Conservation (phyloP, 2,888 invertebrate genomes). For the Drosophila neonasuta region DNA sequence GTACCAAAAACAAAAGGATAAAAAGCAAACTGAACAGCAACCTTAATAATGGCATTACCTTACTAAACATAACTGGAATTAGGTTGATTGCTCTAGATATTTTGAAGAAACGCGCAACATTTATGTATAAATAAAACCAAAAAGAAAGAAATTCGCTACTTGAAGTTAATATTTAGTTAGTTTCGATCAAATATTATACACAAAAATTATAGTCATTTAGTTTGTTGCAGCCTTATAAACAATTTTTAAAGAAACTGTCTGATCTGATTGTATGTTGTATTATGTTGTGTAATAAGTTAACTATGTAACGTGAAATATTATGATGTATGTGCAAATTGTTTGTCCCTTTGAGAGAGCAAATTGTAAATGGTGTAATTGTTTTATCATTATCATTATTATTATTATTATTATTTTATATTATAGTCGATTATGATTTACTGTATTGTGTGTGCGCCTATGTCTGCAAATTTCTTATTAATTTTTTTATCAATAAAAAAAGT, state of each 20-base stretch:
- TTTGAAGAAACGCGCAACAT: conserved; percentile 57
- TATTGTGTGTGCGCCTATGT: conserved; percentile 37
- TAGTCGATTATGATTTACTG: conserved; percentile 25
- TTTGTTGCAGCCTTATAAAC: conserved; percentile 47
- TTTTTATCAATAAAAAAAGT: not conserved
- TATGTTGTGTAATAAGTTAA: conserved; percentile 64
- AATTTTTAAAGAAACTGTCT: conserved; percentile 54
- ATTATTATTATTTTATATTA: conserved; percentile 24
- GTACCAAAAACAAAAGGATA: conserved; percentile 54
- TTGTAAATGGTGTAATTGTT: conserved; percentile 55
- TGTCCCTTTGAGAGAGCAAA: conserved; percentile 47
- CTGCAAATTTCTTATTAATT: conserved; percentile 34
- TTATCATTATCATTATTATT: conserved; percentile 10
- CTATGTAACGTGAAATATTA: conserved; percentile 46
- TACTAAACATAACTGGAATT: conserved; percentile 12
- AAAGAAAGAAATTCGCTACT: conserved; percentile 53
- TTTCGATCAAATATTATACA: conserved; percentile 34
- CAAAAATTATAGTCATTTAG: conserved; percentile 50
- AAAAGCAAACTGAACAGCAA: conserved; percentile 53
- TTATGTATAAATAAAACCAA: conserved; percentile 62
- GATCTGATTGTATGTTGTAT: conserved; percentile 60
- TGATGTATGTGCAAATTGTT: conserved; percentile 53
- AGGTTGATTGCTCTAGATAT: conserved; percentile 28
- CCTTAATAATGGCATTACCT: conserved; percentile 14
- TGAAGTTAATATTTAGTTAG: conserved; percentile 46